A percentile compares a stretch with the other conserved stretches of the same genome.
These are phyloP conservation scores for Percina caprodes DNA, from an alignment of 2,113 vertebrate genomes.

Conservation along the genomic window DNA sequence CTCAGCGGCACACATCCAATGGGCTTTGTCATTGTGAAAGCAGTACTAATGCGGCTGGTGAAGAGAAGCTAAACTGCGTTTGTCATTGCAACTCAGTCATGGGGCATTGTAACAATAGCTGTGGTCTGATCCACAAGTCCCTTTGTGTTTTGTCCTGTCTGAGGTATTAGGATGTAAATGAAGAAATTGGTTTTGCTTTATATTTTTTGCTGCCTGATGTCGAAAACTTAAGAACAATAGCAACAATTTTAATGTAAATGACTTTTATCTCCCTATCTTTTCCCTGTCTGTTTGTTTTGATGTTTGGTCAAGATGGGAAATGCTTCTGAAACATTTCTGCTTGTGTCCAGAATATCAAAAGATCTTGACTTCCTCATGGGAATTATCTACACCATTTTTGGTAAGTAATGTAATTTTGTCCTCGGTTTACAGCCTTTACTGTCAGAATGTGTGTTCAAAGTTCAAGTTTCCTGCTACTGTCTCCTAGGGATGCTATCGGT, in stretches of 20 bases:
- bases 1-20: not conserved
- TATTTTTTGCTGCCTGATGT: conserved; percentile 4
- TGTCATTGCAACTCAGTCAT: not conserved
- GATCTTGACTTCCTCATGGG: conserved; percentile 87
- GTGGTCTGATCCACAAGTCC: not conserved
- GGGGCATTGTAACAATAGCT: not conserved
- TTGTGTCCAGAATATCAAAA: conserved; percentile 85
- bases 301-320: conserved; percentile 86
- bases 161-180: not conserved
- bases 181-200: not conserved
- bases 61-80: not conserved
- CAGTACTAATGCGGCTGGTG: not conserved
- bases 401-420: conserved; percentile 72
- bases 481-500: conserved; percentile 82
- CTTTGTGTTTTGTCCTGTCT: not conserved
- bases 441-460: not conserved
- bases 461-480: not conserved
- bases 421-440: not conserved
- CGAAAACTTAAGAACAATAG: not conserved
- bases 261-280: conserved; percentile 9
- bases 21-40: not conserved
- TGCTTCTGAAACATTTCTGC: conserved; percentile 77
- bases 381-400: conserved; percentile 83
- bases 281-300: conserved; percentile 14
- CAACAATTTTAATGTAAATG: not conserved